Evolutionary conservation across 1,140 invertebrate species (phyloP), one percentile per base, ranked within the genome.

Genomic region (Tetramorium parvispinum): DNA sequence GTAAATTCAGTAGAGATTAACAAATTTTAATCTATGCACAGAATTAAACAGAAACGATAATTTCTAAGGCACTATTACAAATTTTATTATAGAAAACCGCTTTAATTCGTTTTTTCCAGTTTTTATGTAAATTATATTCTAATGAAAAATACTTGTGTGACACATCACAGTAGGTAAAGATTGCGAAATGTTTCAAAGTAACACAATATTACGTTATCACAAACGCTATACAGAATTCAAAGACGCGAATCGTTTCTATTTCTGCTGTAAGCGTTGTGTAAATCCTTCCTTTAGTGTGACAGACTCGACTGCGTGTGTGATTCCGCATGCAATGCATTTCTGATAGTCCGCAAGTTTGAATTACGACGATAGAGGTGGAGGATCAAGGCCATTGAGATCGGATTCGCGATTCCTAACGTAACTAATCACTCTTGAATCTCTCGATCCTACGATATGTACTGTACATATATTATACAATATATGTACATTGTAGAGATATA

Each of bases 321-420:
- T 91, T 88, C 81, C 66, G 63, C 88, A 89, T 89, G 90, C 85
- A 85, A 91, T 92, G 91, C 88, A 92, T 92, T 92, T 90, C 89
- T 91, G 89, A 92, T 90, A 87, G 91, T 86, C 89, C 90, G 91
- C 86, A 92, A 92, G 91, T 92, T 92, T 89, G 85, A 91, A 91
- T 89, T 91, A 89, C 89, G 65, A 76, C 59, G 70, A 75, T 65
- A 32, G 55, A 51, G 43, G 11, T 70, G 63, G 37, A 81, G 75
- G 86, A 71, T 89, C 75, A 85, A 57, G 78, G 27, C 32, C 46
- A 81, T 76, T 75, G 57, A 49, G 61, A 83, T 88, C 71, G 63
- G 76, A 65, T 73, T 32, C 49, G 27, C 59, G 40, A 75, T 53
- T 51, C 87, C 63, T 66, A 59, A 79, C 27, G 57, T 76, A 83